Base-by-base conservation (phyloP, 1,140 invertebrate genomes). In the Dolichoris vasculosae region DNA sequence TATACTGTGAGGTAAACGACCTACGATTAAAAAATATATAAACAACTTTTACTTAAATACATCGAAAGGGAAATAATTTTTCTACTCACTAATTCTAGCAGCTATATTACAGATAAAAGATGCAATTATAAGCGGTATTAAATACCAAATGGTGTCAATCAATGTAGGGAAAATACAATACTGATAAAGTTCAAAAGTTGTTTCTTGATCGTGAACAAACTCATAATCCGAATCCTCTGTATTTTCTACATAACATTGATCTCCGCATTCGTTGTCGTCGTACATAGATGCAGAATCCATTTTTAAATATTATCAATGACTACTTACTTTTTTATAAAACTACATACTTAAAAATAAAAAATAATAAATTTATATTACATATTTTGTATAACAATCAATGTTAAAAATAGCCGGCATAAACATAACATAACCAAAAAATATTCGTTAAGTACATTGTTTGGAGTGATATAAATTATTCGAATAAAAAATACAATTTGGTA, bases 151-250 rank as follows among this genome's bases (percentile, higher is more conserved):
- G 15, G 91, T 92, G 38, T 90, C 89, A 20, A 88, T 87, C 43
- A 93, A 46, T 71, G 91, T 92, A 17, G 92, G 91, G 17, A 51
- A 83, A 23, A 93, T 86, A 82, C 92, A 93, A 79, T 90, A 88
- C 13, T 92, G 67, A 46, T 90, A 92, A 7, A 93, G 64, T 76
- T 93, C 90, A 1, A 79, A 7, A 26, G 92, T 30, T 9, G 88
- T 90, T 88, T 92, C 91, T 82, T 88, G 88, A 26, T 90, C 89
- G 79, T 89, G 79, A 35, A 89, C 88, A 67, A 90, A 90, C 46
- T 92, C 91, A n/a, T 91, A 92, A 78, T 90, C 88, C 63, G 89
- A 88, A n/a, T 92, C 90, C 26, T 87, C 84, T 59, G 88, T 59
- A 17, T 87, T 78, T 15, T 91, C 86, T 48, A 79, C 87, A 32